Conservation (phyloP, 2,113 vertebrate genomes). For the Aegotheles bennettii region DNA sequence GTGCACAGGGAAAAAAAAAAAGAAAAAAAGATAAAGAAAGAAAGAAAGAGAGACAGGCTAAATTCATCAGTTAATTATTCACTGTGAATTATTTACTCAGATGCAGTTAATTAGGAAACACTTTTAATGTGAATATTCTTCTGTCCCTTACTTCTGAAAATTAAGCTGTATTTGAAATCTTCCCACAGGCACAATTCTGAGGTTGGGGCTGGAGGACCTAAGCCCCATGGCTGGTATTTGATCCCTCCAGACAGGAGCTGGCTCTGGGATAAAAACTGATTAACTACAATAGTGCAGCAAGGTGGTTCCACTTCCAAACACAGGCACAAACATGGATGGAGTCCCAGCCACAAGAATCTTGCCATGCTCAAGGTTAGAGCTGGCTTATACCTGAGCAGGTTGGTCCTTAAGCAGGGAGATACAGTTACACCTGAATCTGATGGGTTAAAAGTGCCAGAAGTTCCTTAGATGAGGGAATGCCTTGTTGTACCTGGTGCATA, state of each 20-base stretch:
- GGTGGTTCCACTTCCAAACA: background rate
- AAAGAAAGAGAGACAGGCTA: background rate
- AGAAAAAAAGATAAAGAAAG: background rate
- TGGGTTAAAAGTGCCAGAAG: rapidly evolving
- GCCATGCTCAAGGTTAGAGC: background rate
- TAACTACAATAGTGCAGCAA: rapidly evolving
- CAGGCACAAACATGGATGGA: background rate
- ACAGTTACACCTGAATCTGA: background rate
- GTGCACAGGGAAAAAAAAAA: background rate
- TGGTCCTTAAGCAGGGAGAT: background rate
- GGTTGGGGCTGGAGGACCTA: background rate
- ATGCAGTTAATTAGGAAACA: constrained; percentile 49
- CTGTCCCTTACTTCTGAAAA: background rate
- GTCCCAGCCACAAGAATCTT: background rate
- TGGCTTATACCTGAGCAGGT: background rate
- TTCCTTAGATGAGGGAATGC: background rate
- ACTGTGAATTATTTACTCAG: constrained; percentile 55
- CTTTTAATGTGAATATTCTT: background rate
- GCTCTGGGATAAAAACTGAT: background rate
- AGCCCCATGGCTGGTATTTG: background rate
- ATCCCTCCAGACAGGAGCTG: background rate
- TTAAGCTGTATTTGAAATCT: background rate
- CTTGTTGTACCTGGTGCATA: background rate
- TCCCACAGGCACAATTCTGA: background rate
- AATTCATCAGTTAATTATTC: constrained; percentile 39